Evolutionary conservation across 2,113 vertebrate genomes (phyloP).

Genomic region (Psammodynastes pulverulentus): DNA sequence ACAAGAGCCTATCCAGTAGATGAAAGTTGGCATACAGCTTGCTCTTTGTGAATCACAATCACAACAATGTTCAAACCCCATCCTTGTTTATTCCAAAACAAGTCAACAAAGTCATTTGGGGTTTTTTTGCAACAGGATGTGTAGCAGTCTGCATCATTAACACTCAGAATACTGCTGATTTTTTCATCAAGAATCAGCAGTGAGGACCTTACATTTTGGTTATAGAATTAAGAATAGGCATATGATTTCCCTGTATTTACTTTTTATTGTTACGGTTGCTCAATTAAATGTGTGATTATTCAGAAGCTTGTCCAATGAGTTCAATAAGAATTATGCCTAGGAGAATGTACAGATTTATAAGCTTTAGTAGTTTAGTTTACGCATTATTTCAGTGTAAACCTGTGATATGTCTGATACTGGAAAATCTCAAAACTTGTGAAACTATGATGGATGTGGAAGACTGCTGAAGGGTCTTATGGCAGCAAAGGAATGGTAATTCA

Average conservation of each 20-base stretch:
- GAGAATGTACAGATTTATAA: background rate
- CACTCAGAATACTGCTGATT: background rate
- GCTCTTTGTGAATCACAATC: background rate
- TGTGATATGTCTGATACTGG: background rate
- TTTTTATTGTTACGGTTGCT: background rate
- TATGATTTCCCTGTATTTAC: background rate
- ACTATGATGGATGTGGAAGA: background rate
- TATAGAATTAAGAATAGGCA: background rate
- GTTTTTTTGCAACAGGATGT: background rate
- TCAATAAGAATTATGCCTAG: background rate
- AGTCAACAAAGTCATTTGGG: background rate
- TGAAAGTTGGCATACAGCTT: background rate
- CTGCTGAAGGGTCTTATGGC: background rate
- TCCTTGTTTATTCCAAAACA: background rate
- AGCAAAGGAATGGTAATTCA: background rate
- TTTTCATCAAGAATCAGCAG: background rate
- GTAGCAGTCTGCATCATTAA: too few species aligned
- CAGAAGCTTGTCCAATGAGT: background rate
- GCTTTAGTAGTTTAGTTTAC: background rate
- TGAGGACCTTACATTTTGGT: background rate
- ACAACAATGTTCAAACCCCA: background rate
- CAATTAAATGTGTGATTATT: background rate
- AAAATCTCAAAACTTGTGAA: background rate
- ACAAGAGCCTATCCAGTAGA: background rate
- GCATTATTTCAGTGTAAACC: background rate